Percentiles rank a stretch among this genome's conserved stretches.
Evolutionary conservation across 2,888 invertebrate species (phyloP).

Genomic region (Andrena hattorfiana): DNA sequence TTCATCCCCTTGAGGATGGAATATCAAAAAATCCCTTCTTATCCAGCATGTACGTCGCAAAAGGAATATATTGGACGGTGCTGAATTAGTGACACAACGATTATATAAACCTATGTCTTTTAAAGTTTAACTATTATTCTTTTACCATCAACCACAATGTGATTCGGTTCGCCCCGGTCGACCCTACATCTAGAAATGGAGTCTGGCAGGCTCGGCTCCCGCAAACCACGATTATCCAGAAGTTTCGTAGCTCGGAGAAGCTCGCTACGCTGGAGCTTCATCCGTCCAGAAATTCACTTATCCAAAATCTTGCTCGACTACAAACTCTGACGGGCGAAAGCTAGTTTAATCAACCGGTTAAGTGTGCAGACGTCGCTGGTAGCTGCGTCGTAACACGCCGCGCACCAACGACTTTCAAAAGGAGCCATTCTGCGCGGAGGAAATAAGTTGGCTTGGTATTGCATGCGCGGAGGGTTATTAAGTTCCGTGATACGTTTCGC

Average conservation of each 20-base stretch:
- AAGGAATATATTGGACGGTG: too few relatives aligned
- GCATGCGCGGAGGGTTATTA: neutral
- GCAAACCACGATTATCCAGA: constrained; percentile 4
- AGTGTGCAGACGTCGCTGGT: constrained; percentile 1
- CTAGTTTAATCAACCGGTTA: constrained; percentile 19
- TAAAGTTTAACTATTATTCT: too few relatives aligned
- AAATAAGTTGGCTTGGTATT: neutral
- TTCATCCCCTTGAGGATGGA: too few relatives aligned
- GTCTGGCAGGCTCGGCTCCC: neutral
- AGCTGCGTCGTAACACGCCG: neutral
- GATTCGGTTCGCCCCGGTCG: neutral
- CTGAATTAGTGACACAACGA: too few relatives aligned
- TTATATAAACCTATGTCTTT: too few relatives aligned
- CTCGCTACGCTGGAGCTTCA: constrained; percentile 4
- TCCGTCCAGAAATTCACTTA: constrained; percentile 10
- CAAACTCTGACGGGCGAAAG: neutral
- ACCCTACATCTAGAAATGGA: neutral
- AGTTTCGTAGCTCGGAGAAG: neutral
- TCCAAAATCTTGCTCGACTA: constrained; percentile 21
- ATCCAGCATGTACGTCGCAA: too few relatives aligned
- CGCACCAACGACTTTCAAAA: neutral
- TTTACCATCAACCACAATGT: neutral
- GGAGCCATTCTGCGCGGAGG: neutral
- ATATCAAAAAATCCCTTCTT: too few relatives aligned
- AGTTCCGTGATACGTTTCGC: neutral